Percentiles rank a stretch among this genome's conserved stretches.
phyloP scores from a whole-genome alignment of 2,797 vertebrate species.

The Pitangus sulphuratus region DNA sequence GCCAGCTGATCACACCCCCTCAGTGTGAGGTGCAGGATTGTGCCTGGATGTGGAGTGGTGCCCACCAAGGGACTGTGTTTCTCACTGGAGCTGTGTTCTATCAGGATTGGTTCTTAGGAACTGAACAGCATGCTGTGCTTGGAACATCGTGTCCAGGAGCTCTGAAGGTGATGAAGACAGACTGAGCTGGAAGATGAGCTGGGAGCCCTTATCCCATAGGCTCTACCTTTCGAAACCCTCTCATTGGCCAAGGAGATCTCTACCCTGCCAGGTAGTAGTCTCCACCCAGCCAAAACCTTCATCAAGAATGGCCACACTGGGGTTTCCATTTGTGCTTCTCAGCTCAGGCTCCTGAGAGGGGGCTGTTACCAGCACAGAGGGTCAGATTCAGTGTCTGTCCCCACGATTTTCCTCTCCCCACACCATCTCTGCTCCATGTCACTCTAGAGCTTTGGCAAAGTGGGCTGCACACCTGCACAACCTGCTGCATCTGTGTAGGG shows the following conservation, averaged over 20 bases:
- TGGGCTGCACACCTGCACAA: not conserved
- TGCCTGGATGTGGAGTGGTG: not conserved
- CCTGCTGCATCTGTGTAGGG: not conserved
- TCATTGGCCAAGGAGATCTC: not conserved
- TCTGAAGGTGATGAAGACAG: not conserved
- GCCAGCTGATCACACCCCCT: rapidly evolving
- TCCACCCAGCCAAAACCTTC: not conserved
- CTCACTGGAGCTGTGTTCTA: not conserved
- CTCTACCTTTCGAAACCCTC: not conserved
- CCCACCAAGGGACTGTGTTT: not conserved
- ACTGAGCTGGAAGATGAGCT: not conserved
- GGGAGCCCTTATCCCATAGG: not conserved
- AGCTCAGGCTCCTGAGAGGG: not conserved
- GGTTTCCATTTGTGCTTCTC: not conserved
- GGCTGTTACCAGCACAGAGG: not conserved
- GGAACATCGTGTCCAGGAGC: not conserved
- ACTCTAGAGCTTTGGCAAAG: not conserved
- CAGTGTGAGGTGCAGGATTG: not conserved
- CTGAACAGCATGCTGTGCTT: not conserved
- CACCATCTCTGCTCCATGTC: not conserved
- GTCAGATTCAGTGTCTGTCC: not conserved
- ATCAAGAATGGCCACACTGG: not conserved
- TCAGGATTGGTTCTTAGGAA: not conserved
- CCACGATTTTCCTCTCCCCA: not conserved
- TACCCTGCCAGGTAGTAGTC: not conserved